Evolutionary conservation across 2,888 invertebrate species (phyloP).

Genomic region (Mesochorus sp.): DNA sequence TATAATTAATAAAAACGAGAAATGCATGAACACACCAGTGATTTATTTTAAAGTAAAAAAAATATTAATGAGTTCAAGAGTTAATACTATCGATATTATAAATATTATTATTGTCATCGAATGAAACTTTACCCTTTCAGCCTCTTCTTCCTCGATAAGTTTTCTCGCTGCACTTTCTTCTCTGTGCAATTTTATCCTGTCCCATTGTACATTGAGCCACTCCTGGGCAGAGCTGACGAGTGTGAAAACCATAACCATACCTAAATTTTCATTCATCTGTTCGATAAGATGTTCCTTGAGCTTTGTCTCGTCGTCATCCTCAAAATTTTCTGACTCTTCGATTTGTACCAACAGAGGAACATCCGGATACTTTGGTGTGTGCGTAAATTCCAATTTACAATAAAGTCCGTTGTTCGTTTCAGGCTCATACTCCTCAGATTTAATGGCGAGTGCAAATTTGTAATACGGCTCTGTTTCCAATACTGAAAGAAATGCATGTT

Average conservation of each 20-base stretch:
- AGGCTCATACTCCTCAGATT: conserved; percentile 90
- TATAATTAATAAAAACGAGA: too few species aligned
- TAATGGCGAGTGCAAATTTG: conserved; percentile 92
- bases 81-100: too few species aligned
- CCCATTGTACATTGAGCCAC: conserved; percentile 94
- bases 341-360: conserved; percentile 92
- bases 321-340: conserved; percentile 89
- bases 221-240: conserved; percentile 96
- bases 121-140: conserved; percentile 87
- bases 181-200: conserved; percentile 87
- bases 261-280: conserved; percentile 93
- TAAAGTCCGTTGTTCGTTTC: conserved; percentile 88
- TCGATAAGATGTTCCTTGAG: conserved; percentile 87
- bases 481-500: conserved; percentile 83
- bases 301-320: conserved; percentile 86
- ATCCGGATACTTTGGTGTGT: conserved; percentile 94
- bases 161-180: conserved; percentile 88
- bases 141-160: conserved; percentile 91
- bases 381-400: conserved; percentile 91
- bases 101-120: not conserved
- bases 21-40: too few species aligned
- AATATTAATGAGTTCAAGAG: too few species aligned
- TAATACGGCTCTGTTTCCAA: conserved; percentile 88
- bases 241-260: conserved; percentile 99
- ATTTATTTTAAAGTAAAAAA: too few species aligned